Evolutionary conservation across 2,797 vertebrate genomes (phyloP).

Genomic region (Propithecus perrieri): DNA sequence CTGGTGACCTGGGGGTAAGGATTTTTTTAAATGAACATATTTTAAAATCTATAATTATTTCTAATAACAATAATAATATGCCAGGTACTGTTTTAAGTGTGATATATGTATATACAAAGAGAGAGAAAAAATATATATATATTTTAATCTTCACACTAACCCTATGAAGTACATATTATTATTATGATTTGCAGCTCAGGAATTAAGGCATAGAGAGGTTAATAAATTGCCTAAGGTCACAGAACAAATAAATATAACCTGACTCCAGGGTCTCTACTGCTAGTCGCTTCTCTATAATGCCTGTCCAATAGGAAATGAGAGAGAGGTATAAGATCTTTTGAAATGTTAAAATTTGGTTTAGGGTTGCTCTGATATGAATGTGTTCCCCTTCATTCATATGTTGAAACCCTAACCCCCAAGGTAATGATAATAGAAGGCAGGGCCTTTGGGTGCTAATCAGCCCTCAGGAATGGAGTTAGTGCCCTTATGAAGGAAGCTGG

Average conservation of each 20-base stretch:
- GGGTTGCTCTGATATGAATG: too few species aligned
- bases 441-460: too few species aligned
- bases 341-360: background rate
- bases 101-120: background rate
- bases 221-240: background rate
- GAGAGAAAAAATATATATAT: background rate
- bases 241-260: background rate
- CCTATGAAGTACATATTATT: background rate
- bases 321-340: background rate
- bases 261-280: background rate
- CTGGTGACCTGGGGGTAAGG: background rate
- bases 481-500: background rate
- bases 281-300: background rate
- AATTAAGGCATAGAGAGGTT: background rate
- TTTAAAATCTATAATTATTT: constrained; percentile 23
- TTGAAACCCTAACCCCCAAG: background rate
- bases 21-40: background rate
- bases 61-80: background rate
- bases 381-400: background rate
- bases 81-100: background rate
- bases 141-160: background rate
- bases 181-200: background rate
- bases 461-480: background rate
- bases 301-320: background rate
- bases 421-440: accelerated